A percentile compares a stretch with the other conserved stretches of the same genome.
Evolutionary conservation across 2,113 vertebrate species (phyloP).

Genomic region (Haemorhous mexicanus): DNA sequence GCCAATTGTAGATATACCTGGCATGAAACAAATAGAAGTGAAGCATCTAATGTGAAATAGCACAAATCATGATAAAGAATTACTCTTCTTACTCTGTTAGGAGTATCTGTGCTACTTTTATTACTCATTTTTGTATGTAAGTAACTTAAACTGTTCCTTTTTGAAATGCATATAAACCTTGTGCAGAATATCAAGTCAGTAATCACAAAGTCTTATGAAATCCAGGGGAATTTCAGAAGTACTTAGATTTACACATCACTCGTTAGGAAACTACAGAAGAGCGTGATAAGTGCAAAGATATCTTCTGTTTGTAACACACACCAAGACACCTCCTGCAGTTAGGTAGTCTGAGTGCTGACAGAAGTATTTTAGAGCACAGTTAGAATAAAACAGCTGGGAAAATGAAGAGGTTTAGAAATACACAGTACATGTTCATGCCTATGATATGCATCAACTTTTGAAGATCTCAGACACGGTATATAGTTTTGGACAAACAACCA

Average conservation of each 20-base stretch:
- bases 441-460: neutral
- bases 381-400: neutral
- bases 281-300: neutral
- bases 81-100: neutral
- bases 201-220: neutral
- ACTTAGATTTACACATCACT: neutral
- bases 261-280: neutral
- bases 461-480: neutral
- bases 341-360: neutral
- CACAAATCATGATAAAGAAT: neutral
- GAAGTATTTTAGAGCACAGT: neutral
- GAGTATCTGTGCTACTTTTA: neutral
- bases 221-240: neutral
- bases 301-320: neutral
- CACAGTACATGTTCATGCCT: neutral
- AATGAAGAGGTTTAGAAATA: neutral
- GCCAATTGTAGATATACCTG: neutral
- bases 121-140: neutral
- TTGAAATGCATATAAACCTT: neutral
- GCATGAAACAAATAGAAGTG: neutral
- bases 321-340: neutral
- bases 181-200: neutral
- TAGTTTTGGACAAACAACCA: neutral
- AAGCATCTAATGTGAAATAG: neutral
- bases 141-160: neutral